These are phyloP conservation scores for Centropristis striata DNA, from an alignment of 2,113 vertebrate species.

Conservation along the genomic window DNA sequence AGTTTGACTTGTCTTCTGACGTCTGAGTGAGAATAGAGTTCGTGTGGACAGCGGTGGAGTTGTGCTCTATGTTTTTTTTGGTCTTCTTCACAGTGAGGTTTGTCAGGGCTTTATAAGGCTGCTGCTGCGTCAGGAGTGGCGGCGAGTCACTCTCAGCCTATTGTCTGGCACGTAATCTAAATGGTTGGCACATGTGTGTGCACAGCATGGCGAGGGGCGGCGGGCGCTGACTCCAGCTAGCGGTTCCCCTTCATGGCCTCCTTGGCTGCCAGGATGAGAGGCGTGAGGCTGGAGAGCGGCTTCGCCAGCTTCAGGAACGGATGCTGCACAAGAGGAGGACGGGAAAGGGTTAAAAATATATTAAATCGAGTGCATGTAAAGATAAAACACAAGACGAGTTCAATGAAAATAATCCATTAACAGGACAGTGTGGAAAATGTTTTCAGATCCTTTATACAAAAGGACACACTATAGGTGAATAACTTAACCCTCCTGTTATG, in stretches of 20 bases:
- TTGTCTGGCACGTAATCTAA: constrained; percentile 78
- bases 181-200: constrained; percentile 75
- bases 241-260: constrained; percentile 99
- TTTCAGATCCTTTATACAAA: too few relatives aligned
- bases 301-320: constrained; percentile 99
- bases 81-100: constrained; percentile 83
- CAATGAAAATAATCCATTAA: neutral
- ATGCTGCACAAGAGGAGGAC: constrained; percentile 86
- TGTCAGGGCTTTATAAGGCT: constrained; percentile 78
- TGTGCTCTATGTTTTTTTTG: constrained; percentile 80
- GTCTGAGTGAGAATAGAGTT: constrained; percentile 71
- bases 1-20: constrained; percentile 80
- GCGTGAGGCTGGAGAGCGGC: constrained; percentile 97
- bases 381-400: neutral
- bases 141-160: constrained; percentile 73
- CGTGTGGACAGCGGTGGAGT: constrained; percentile 73
- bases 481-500: too few relatives aligned
- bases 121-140: constrained; percentile 67
- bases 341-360: neutral
- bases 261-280: constrained; percentile 98
- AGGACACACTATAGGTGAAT: too few relatives aligned
- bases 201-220: constrained; percentile 76
- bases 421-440: neutral
- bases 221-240: constrained; percentile 80
- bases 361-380: neutral